Conservation (phyloP, 2,113 vertebrate species). For the Globicephala melas region DNA sequence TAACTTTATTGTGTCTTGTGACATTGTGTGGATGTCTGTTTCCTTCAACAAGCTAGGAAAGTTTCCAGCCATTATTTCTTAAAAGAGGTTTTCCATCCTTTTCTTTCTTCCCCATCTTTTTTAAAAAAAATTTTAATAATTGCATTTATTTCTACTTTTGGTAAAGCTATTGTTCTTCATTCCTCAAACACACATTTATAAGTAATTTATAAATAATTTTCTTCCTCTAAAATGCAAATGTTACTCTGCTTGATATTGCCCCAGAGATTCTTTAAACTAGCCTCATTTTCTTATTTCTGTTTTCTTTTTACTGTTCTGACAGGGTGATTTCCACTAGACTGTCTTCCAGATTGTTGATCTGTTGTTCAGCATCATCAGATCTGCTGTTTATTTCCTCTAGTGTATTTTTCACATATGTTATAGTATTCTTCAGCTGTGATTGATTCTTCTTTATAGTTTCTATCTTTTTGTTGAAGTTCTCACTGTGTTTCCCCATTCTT, state of each 20-base stretch:
- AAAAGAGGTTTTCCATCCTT: neutral
- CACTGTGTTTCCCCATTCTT: neutral
- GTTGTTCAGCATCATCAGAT: no score
- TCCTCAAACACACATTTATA: slow-evolving; percentile 63
- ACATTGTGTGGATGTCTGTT: neutral
- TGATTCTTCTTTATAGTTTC: neutral
- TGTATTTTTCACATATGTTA: neutral
- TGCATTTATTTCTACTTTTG: slow-evolving; percentile 77
- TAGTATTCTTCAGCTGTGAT: neutral
- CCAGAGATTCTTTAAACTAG: neutral
- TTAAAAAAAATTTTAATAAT: neutral
- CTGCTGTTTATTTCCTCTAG: neutral
- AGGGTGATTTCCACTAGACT: neutral
- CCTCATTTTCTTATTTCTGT: no score
- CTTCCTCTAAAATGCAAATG: neutral
- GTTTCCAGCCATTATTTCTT: neutral
- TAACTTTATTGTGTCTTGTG: neutral
- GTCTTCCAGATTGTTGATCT: neutral
- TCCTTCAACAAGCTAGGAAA: neutral
- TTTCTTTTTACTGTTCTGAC: neutral
- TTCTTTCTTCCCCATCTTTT: neutral
- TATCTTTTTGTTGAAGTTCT: neutral
- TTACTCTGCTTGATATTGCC: neutral
- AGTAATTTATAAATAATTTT: slow-evolving; percentile 64
- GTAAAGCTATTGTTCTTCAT: slow-evolving; percentile 69